Evolutionary conservation across 2,888 invertebrate species (phyloP), one percentile per base, ranked within the genome.

Genomic region (Phaedon cochleariae): DNA sequence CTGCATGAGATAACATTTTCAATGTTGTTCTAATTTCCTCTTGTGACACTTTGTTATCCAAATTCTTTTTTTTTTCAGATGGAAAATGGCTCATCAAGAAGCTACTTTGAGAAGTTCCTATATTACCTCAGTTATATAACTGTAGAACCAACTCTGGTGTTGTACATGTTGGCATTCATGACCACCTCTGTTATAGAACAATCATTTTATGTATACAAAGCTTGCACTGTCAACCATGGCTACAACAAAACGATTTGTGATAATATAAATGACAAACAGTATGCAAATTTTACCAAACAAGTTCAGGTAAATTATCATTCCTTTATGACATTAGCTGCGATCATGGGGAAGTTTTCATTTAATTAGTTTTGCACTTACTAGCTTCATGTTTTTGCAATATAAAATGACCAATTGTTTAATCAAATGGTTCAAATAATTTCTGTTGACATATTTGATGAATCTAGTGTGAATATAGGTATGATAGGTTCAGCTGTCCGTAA

Each of bases 141-240:
- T 0, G 93, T 96, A 20, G 96, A 96, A 78, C 95, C 96, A 0
- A 88, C 93, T 0, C 90, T 96, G 89, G 92, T 95, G 79, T 84
- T 95, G 1, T 96, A 94, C 79, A 95, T 96, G 94, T 89, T 94
- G 86, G 93, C 94, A 0, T 92, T 89, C 76, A 93, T 93, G 92
- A 86, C 89, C 57, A 94, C 94, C 2, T 89, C 88, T 64, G 93
- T 94, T 0, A 87, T 92, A 31, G 93, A 94, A 76, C 92, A 93
- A 79, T 89, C 91, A 26, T 92, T 93, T 76, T 93, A 92, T 77
- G 85, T 93, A 1, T 86, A 92, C 77, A 91, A 92, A 84, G 90
- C 94, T 0, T 95, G 94, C 73, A 85, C 86, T 0, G 90, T 92
- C 0, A 91, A 94, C 79, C 90, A 92, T 66, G 88, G 89, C 0